Percentiles rank a stretch among this genome's conserved stretches.
Conservation (phyloP, 1,140 invertebrate species). For the Hypothenemus hampei region DNA sequence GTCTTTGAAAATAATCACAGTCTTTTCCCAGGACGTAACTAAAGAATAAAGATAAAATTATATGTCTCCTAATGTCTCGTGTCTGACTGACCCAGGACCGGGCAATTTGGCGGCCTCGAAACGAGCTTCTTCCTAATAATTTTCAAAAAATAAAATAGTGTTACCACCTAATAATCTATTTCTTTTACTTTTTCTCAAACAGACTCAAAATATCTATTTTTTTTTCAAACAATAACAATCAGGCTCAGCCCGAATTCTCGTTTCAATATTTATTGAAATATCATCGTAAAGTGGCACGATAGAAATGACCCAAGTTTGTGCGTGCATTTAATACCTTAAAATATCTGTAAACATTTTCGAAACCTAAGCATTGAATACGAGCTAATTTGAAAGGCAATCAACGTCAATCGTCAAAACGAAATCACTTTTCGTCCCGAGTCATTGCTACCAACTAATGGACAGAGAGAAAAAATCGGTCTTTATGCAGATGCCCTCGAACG, state of each 20-base stretch:
- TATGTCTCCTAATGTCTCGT: conserved; percentile 2
- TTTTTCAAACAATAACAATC: too few species aligned
- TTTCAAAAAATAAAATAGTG: too few species aligned
- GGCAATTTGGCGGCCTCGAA: too few species aligned
- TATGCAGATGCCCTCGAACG: conserved; percentile 11
- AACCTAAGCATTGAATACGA: background rate
- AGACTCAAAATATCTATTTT: too few species aligned
- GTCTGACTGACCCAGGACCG: too few species aligned
- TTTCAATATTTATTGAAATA: too few species aligned
- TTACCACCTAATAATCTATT: too few species aligned
- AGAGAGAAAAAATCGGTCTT: conserved; percentile 9
- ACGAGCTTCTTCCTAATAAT: too few species aligned
- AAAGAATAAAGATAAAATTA: conserved; percentile 4
- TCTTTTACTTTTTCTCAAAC: too few species aligned
- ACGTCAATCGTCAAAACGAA: conserved; percentile 16
- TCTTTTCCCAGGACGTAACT: background rate
- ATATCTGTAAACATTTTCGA: background rate
- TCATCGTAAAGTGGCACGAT: too few species aligned
- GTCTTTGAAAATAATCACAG: conserved; percentile 1
- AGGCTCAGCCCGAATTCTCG: too few species aligned
- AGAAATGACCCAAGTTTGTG: too few species aligned
- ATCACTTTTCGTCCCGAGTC: conserved; percentile 6
- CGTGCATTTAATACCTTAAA: conserved; percentile 6
- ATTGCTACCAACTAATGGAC: conserved; percentile 16
- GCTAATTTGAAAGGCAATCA: conserved; percentile 9